Evolutionary conservation across 2,888 invertebrate genomes (phyloP), one percentile per base, ranked within the genome.

Genomic region (Exephanes ischioxanthus): DNA sequence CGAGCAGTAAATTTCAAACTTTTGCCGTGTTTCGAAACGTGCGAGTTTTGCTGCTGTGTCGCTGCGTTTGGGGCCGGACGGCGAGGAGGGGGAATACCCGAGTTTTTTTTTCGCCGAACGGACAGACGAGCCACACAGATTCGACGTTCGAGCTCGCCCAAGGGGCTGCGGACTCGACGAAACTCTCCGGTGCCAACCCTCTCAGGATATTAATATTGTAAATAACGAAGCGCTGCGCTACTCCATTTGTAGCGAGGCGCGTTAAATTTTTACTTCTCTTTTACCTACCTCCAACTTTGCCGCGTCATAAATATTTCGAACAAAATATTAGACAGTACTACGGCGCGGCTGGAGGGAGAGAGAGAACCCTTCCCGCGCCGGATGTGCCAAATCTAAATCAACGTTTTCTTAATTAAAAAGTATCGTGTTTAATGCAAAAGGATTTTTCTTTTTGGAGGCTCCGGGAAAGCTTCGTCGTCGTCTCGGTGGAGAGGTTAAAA

Each of bases 1-100:
- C 92, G 91, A 87, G 92, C 91, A 92, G 92, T 93, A 93, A 93
- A 93, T 93, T 92, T 85, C 89, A 86, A 93, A 93, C 89, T 92
- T 93, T 92, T 89, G 90, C 87, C 89, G 86, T 87, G 84, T 87
- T 89, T 89, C 89, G 67, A 67, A 48, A 45, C 67, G 33, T 53
- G 88, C 84, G 87, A 63, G 63, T 33, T 63, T 63, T n/a, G 63
- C 88, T 89, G 89, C 90, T 88, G 88, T 89, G 76, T 22, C 53
- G 53, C 55, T 73, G 67, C 70, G 53, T 61, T 33, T 63, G 41
- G 73, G 53, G 6, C 30, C 30, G 37, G 55, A 22, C n/a, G 22
- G 22, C n/a, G 70, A 37, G 41, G 67, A 37, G 11, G 51, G 53
- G 37, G 61, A 66, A 45, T 55, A 45, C 7, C 58, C 26, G 14